phyloP scores from a whole-genome alignment of 2,113 vertebrate species.

The Merops nubicus region DNA sequence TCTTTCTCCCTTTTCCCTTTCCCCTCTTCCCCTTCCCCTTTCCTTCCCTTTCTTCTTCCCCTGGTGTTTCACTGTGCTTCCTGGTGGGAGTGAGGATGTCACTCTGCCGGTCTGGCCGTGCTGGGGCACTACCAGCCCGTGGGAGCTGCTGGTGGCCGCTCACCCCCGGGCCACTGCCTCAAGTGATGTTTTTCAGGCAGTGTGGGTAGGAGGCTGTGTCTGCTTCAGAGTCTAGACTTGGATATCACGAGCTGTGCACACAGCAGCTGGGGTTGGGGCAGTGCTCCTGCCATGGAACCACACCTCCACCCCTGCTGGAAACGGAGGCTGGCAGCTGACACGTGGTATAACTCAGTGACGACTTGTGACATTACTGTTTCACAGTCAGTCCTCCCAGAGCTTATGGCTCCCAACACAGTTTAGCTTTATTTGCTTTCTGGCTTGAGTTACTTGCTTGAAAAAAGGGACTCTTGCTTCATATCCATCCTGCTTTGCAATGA shows the following conservation, averaged over 20 bases:
- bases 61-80: background rate
- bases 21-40: too few relatives aligned
- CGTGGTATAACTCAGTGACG: background rate
- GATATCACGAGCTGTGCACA: background rate
- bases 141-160: background rate
- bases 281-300: background rate
- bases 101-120: background rate
- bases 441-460: background rate
- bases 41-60: background rate
- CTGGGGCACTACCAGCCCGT: background rate
- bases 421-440: background rate
- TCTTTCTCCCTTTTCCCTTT: background rate
- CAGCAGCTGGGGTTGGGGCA: background rate
- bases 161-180: background rate
- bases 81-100: background rate
- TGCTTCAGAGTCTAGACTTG: constrained; percentile 2
- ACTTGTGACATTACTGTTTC: background rate
- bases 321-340: background rate
- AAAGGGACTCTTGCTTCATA: background rate
- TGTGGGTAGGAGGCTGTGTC: constrained; percentile 8
- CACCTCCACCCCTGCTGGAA: background rate
- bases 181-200: background rate
- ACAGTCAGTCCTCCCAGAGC: background rate
- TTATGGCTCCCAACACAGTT: background rate
- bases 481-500: background rate